These are phyloP conservation scores for Acleris sparsana DNA, from an alignment of 2,888 invertebrate species.

Conservation along the genomic window DNA sequence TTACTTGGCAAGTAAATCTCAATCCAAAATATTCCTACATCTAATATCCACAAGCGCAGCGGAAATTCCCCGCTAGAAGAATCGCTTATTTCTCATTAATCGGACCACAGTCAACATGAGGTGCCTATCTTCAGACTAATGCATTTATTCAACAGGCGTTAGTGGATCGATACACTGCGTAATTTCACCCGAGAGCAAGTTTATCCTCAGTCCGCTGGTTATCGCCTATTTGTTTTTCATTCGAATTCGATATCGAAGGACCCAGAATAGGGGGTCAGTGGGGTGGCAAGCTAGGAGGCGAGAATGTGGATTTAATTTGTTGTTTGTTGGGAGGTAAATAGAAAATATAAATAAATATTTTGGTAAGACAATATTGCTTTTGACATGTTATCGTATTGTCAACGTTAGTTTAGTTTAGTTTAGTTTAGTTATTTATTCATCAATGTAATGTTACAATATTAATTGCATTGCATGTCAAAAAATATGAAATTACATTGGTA, in stretches of 20 bases:
- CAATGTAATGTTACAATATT: too few species aligned
- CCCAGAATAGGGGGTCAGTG: constrained; percentile 22
- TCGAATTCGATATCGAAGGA: constrained; percentile 17
- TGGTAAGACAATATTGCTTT: too few species aligned
- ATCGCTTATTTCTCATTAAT: constrained; percentile 43
- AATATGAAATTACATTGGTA: too few species aligned
- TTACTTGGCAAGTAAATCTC: too few species aligned
- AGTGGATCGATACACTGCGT: constrained; percentile 72
- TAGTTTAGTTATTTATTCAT: too few species aligned
- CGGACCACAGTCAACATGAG: constrained; percentile 53
- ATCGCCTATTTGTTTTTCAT: constrained; percentile 31
- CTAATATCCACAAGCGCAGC: background rate
- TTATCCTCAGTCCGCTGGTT: constrained; percentile 28
- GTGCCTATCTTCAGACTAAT: constrained; percentile 81
- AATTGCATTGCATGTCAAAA: too few species aligned
- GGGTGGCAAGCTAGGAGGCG: constrained; percentile 13
- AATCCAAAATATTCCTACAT: too few species aligned
- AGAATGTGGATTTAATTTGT: background rate
- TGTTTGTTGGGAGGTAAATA: constrained; percentile 6
- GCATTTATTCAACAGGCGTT: constrained; percentile 80
- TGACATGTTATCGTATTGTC: too few species aligned
- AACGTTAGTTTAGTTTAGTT: too few species aligned
- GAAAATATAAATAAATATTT: too few species aligned
- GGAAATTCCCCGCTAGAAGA: background rate
- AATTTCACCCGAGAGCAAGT: constrained; percentile 66